A percentile compares a stretch with the other conserved stretches of the same genome.
These are phyloP conservation scores for Drosophila repletoides DNA, from an alignment of 1,140 invertebrate genomes.

Conservation along the genomic window DNA sequence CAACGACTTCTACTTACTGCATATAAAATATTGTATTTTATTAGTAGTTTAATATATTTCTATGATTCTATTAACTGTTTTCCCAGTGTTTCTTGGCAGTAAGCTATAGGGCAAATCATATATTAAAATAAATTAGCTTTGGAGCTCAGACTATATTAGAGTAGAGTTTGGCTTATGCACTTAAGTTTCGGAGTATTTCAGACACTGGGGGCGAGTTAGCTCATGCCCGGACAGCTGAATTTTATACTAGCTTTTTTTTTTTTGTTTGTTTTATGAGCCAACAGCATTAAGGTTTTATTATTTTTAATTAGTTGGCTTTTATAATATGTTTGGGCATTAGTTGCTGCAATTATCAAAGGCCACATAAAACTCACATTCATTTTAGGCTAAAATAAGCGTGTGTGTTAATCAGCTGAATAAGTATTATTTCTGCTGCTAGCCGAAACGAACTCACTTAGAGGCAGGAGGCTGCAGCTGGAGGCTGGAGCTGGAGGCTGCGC, in stretches of 20 bases:
- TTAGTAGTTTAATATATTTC: too few species aligned
- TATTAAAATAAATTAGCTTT: too few species aligned
- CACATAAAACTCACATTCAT: constrained; percentile 38
- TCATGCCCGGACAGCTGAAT: not conserved
- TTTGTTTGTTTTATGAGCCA: constrained; percentile 32
- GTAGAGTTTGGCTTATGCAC: not conserved
- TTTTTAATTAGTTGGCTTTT: constrained; percentile 60
- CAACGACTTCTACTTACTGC: too few species aligned
- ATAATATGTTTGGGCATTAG: constrained; percentile 21
- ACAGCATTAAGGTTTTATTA: constrained; percentile 59
- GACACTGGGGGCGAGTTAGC: not conserved
- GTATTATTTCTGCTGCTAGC: too few species aligned
- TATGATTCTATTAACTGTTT: too few species aligned
- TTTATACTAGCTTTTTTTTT: not conserved
- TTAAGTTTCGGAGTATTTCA: not conserved
- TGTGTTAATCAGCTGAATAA: constrained; percentile 19
- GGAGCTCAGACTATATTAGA: too few species aligned
- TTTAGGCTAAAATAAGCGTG: not conserved
- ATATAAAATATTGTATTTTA: too few species aligned
- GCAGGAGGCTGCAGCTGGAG: too few species aligned
- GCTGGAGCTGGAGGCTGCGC: too few species aligned
- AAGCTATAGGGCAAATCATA: too few species aligned
- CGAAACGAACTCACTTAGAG: too few species aligned
- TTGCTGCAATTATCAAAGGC: constrained; percentile 22
- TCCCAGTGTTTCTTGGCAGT: too few species aligned